These are phyloP conservation scores for Dolomedes plantarius DNA, from an alignment of 2,888 invertebrate species.

Conservation along the genomic window DNA sequence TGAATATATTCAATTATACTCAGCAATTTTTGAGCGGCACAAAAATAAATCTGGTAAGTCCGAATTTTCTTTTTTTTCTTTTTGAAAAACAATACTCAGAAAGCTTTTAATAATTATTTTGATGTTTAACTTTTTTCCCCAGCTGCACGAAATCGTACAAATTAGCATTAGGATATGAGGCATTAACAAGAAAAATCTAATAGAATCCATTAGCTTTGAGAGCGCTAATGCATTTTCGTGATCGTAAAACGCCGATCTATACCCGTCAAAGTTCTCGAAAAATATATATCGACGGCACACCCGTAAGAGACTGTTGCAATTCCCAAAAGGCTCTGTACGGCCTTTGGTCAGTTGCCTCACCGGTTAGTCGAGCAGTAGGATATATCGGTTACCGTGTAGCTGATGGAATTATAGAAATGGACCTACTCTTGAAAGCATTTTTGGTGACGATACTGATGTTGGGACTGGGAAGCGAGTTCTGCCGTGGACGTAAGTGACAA, in stretches of 20 bases:
- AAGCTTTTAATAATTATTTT: no score
- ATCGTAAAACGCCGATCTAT: constrained; percentile 24
- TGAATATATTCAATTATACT: no score
- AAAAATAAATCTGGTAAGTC: no score
- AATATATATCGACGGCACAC: constrained; percentile 40
- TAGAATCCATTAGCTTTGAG: constrained; percentile 36
- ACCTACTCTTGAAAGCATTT: neutral
- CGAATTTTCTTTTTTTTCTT: no score
- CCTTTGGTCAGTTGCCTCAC: neutral
- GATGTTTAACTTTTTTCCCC: no score
- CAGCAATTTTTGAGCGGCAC: no score
- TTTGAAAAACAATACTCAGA: no score
- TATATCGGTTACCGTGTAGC: neutral
- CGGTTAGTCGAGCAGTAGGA: neutral
- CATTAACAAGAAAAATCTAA: neutral
- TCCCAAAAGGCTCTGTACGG: constrained; percentile 15
- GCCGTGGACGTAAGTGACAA: constrained; percentile 11
- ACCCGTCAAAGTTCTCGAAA: constrained; percentile 24
- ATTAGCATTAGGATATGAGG: no score
- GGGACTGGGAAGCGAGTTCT: neutral
- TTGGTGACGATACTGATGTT: neutral
- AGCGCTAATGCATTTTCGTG: constrained; percentile 5
- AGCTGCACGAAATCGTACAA: no score
- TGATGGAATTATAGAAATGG: neutral
- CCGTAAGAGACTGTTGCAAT: constrained; percentile 34